Evolutionary conservation across 23 tunicate genomes (phyloP), one percentile per base, ranked within the genome.

Genomic region (Trididemnum clinides): DNA sequence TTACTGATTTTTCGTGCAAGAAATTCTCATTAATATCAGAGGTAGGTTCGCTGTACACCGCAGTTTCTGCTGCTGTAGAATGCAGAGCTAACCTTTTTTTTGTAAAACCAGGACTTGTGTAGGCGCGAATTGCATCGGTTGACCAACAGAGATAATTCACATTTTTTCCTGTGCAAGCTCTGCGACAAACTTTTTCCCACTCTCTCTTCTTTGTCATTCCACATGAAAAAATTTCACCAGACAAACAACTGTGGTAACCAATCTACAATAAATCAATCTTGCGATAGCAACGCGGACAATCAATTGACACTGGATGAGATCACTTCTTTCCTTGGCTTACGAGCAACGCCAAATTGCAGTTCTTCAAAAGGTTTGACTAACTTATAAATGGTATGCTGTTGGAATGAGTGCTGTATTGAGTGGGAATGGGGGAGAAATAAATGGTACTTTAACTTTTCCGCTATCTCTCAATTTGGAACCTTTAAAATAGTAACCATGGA

Each of bases 161-260:
- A 85, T 80, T 77, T 85, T 49, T 90, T 90, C 66, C 35, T 90
- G 50, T 90, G 95, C 86, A 90, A 90, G 64, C 49, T 37, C 32
- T 90, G 95, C 72, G 70, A 79, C 73, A 34, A n/a, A 20, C 80
- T 82, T 4, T 90, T 85, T 57, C 95, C 95, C 22, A 58, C 84
- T 21, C 66, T 90, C 78, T 57, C 18, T 36, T 50, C 89, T 28
- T 57, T 90, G 6, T 2, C 59, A 29, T 36, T 74, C 28, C 95
- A 90, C 33, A 15, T 85, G 28, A 64, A 29, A 1, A 59, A 79
- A 2, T 1, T 26, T 30, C 88, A 80, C 74, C 28, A 66, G n/a
- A 5, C 37, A 19, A 28, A 15, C 5, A 28, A 59, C 10, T n/a
- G n/a, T n/a, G 54, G 54, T 15, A 7, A 7, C 15, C 54, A 44